Conservation (phyloP, 1,140 invertebrate species). For the Lanistes nyassanus region DNA sequence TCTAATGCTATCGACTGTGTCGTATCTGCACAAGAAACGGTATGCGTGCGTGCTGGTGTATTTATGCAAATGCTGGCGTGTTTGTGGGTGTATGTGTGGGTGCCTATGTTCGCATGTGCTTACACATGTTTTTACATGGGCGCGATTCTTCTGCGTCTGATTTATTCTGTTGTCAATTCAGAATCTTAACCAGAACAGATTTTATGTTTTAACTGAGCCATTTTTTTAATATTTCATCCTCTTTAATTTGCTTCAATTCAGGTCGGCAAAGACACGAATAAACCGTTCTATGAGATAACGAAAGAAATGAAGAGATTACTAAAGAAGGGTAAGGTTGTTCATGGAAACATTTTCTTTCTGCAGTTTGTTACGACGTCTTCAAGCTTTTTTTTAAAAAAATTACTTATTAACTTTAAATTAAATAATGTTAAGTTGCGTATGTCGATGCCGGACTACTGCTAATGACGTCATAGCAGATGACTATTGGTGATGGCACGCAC, state of each 20-base stretch:
- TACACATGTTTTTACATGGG: neutral
- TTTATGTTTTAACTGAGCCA: neutral
- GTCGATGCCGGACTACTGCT: too few species aligned
- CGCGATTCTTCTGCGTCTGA: neutral
- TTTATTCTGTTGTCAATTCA: too few species aligned
- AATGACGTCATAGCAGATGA: too few species aligned
- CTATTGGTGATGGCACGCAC: too few species aligned
- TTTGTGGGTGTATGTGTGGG: neutral
- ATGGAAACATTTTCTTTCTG: neutral
- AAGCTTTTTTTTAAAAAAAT: too few species aligned
- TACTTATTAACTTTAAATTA: too few species aligned
- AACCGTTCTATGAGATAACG: neutral
- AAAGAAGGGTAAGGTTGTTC: neutral
- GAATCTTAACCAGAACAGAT: too few species aligned
- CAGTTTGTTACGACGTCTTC: too few species aligned
- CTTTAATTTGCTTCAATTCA: neutral
- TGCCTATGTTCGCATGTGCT: neutral
- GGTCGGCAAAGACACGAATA: neutral
- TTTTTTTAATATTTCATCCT: neutral
- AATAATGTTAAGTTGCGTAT: too few species aligned
- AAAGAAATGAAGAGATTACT: neutral
- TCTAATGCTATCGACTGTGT: neutral
- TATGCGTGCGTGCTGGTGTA: slow-evolving; percentile 5
- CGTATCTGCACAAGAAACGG: neutral
- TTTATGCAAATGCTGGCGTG: neutral